phyloP scores from a whole-genome alignment of 2,797 vertebrate species.

The Diceros bicornis region DNA sequence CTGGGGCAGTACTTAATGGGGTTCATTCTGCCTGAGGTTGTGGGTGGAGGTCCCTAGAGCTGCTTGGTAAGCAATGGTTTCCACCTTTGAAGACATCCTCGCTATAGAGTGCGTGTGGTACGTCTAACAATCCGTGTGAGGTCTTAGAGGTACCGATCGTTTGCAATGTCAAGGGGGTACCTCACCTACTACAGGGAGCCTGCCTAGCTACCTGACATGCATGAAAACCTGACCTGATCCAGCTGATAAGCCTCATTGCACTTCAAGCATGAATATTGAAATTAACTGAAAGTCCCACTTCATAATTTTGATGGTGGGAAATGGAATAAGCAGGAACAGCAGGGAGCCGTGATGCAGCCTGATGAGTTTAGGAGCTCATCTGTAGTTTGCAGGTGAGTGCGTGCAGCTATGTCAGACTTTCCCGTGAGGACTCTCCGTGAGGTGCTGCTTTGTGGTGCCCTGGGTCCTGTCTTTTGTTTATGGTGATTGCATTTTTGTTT shows the following conservation, averaged over 20 bases:
- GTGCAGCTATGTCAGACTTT: neutral
- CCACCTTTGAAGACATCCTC: neutral
- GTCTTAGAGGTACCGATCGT: neutral
- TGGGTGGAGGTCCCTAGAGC: neutral
- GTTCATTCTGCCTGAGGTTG: rapidly evolving
- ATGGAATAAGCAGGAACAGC: neutral
- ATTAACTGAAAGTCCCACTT: neutral
- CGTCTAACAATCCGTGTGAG: rapidly evolving
- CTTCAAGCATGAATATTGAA: neutral
- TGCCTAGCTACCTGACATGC: rapidly evolving
- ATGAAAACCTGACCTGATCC: neutral
- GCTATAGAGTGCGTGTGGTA: rapidly evolving
- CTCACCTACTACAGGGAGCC: rapidly evolving
- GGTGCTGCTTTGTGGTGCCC: rapidly evolving
- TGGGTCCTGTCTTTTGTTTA: neutral
- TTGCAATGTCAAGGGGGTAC: rapidly evolving
- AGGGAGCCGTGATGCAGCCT: rapidly evolving
- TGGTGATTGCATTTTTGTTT: neutral
- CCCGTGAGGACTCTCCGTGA: rapidly evolving
- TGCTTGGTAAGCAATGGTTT: rapidly evolving
- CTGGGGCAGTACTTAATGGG: rapidly evolving
- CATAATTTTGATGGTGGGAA: neutral
- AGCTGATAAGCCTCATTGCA: too few species aligned
- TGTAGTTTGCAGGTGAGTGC: rapidly evolving
- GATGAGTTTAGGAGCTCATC: rapidly evolving